These are phyloP conservation scores for Pyrgilauda ruficollis DNA, from an alignment of 2,113 vertebrate genomes.

Conservation along the genomic window DNA sequence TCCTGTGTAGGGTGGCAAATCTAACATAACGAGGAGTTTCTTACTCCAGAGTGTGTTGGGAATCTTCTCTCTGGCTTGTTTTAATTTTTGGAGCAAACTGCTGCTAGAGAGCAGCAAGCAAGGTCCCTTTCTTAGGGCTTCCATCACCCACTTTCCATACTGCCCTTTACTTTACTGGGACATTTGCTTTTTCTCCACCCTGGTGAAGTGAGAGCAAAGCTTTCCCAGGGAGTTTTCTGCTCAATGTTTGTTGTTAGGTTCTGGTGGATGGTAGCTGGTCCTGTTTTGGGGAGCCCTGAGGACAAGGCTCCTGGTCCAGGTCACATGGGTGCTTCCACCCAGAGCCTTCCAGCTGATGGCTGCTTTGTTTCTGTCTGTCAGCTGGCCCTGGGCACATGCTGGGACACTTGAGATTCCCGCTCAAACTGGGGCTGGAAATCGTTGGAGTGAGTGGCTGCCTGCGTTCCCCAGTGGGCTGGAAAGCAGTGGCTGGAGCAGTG, in stretches of 20 bases:
- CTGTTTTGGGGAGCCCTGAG: not conserved
- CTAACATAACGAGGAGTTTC: not conserved
- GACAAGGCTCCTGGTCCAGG: not conserved
- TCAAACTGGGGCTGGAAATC: not conserved
- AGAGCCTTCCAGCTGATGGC: not conserved
- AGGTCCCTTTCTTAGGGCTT: not conserved
- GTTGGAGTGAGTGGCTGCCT: not conserved
- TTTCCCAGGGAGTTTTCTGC: not conserved
- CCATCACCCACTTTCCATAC: not conserved
- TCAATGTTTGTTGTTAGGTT: rapidly evolving
- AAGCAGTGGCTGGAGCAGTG: not conserved
- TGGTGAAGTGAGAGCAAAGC: not conserved
- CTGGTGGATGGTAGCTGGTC: not conserved
- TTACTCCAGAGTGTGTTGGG: not conserved
- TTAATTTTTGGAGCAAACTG: not conserved
- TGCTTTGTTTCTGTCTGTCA: not conserved
- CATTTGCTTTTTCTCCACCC: not conserved
- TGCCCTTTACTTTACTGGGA: not conserved
- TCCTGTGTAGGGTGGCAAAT: not conserved
- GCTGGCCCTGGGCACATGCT: not conserved
- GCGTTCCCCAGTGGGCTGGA: too few species aligned
- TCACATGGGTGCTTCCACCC: not conserved
- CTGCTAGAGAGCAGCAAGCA: not conserved
- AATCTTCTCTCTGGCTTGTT: not conserved
- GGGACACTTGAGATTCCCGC: not conserved